Evolutionary conservation across 1,140 invertebrate genomes (phyloP).

Genomic region (Drosophila hydei): DNA sequence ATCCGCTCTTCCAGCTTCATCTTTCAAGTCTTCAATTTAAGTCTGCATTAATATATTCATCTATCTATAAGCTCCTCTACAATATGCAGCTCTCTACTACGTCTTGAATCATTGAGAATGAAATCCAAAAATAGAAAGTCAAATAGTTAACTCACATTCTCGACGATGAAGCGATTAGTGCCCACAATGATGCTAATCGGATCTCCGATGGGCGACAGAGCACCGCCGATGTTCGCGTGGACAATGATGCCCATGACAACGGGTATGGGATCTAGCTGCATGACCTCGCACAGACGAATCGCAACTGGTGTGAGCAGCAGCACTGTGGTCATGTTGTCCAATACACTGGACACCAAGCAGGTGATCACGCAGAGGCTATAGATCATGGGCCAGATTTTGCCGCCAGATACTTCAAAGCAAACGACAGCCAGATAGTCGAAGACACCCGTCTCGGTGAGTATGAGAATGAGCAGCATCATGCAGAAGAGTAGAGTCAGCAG

Average conservation of each 20-base stretch:
- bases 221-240: conserved; percentile 92
- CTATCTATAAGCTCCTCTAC: no score
- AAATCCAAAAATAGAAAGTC: neutral
- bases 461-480: conserved; percentile 93
- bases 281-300: conserved; percentile 91
- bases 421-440: conserved; percentile 91
- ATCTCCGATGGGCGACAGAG: conserved; percentile 91
- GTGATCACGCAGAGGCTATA: conserved; percentile 89
- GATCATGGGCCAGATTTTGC: conserved; percentile 90
- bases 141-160: conserved; percentile 84
- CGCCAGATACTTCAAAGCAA: conserved; percentile 89
- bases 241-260: conserved; percentile 89
- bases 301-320: conserved; percentile 91
- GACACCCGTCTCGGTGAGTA: conserved; percentile 91
- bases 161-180: conserved; percentile 87
- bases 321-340: conserved; percentile 93
- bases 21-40: no score
- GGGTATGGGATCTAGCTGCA: conserved; percentile 90
- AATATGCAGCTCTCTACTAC: no score
- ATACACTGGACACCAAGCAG: conserved; percentile 88
- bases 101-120: neutral
- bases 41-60: no score
- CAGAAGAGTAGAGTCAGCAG: conserved; percentile 91
- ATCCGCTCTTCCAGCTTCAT: no score
- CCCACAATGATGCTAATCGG: conserved; percentile 93